Evolutionary conservation across 2,888 invertebrate species (phyloP).

Genomic region (Ischnus inquisitorius): DNA sequence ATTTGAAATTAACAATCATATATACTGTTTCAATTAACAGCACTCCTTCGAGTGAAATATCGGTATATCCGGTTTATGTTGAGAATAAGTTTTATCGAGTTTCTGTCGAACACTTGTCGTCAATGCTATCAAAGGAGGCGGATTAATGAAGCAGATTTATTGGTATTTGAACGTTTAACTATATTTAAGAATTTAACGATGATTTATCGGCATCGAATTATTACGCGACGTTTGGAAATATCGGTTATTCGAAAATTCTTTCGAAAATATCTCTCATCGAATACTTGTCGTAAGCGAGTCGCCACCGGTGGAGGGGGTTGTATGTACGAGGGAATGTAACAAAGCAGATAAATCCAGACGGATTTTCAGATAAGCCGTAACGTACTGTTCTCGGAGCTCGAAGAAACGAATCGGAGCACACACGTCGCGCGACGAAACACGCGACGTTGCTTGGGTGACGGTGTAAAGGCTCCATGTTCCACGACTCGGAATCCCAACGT

Average conservation of each 20-base stretch:
- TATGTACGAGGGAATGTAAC: constrained; percentile 11
- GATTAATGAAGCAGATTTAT: too few relatives aligned
- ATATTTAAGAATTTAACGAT: too few relatives aligned
- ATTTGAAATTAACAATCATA: constrained; percentile 31
- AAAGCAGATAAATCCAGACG: constrained; percentile 32
- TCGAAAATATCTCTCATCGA: constrained; percentile 26
- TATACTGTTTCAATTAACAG: too few relatives aligned
- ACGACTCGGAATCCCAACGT: constrained; percentile 57
- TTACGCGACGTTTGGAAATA: too few relatives aligned
- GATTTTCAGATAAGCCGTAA: constrained; percentile 26
- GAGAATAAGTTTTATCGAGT: too few relatives aligned
- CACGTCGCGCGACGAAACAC: constrained; percentile 13
- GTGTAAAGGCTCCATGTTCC: constrained; percentile 45
- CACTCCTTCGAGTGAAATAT: too few relatives aligned
- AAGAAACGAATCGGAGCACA: constrained; percentile 14
- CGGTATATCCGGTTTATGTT: too few relatives aligned
- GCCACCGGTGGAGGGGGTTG: neutral
- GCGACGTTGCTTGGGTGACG: constrained; percentile 22
- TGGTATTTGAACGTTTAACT: too few relatives aligned
- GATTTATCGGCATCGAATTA: too few relatives aligned
- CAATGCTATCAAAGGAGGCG: too few relatives aligned
- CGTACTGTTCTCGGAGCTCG: neutral
- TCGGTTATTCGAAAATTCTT: constrained; percentile 30
- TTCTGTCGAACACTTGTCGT: too few relatives aligned
- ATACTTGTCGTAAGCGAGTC: constrained; percentile 13